phyloP scores from a whole-genome alignment of 2,888 invertebrate species.

The Zygogramma bicolorata region DNA sequence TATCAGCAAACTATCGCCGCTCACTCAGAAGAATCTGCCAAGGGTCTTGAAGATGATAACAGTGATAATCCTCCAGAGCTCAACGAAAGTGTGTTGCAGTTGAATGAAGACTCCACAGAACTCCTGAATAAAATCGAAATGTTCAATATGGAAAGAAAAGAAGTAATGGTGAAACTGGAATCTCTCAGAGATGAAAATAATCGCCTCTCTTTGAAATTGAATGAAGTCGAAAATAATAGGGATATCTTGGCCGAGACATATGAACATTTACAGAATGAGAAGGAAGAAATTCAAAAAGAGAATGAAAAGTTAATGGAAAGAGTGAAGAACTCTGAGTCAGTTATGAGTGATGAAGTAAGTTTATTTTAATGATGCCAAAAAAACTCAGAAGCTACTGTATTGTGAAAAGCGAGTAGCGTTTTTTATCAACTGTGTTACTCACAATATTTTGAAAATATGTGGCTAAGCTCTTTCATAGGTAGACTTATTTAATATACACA shows the following conservation, averaged over 20 bases:
- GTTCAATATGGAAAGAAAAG: slow-evolving; percentile 77
- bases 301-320: slow-evolving; percentile 59
- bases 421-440: too few species aligned
- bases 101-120: slow-evolving; percentile 76
- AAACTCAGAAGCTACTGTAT: too few species aligned
- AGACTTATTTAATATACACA: too few species aligned
- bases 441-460: too few species aligned
- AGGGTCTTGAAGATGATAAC: slow-evolving; percentile 45
- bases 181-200: slow-evolving; percentile 73
- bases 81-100: slow-evolving; percentile 71
- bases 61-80: slow-evolving; percentile 64
- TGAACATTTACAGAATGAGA: slow-evolving; percentile 67
- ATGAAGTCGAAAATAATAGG: slow-evolving; percentile 67
- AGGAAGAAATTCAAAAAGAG: slow-evolving; percentile 67
- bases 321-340: neutral
- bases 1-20: slow-evolving; percentile 71
- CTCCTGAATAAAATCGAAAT: slow-evolving; percentile 77
- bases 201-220: slow-evolving; percentile 67
- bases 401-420: too few species aligned
- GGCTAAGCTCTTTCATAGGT: too few species aligned
- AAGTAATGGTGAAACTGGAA: slow-evolving; percentile 78
- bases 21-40: slow-evolving; percentile 47
- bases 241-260: slow-evolving; percentile 65
- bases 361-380: too few species aligned
- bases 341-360: neutral